Percentiles rank a stretch among this genome's conserved stretches.
Conservation (phyloP, 2,888 invertebrate species). For the Drosophila acutilabella region DNA sequence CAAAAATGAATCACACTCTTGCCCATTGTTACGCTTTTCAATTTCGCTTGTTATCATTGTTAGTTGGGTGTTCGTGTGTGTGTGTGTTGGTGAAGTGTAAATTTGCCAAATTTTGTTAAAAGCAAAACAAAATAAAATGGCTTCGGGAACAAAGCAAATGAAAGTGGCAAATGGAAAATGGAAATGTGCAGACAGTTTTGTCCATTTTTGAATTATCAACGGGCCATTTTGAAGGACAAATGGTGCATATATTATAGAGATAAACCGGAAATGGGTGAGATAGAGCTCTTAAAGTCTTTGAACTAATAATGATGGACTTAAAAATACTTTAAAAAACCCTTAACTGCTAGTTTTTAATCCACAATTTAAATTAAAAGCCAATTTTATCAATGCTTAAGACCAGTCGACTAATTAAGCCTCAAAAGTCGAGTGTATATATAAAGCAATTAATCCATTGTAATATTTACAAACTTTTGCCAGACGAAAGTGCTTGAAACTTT, state of each 20-base stretch:
- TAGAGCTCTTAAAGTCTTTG: too few relatives aligned
- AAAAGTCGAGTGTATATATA: not conserved
- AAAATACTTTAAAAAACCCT: too few relatives aligned
- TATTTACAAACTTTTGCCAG: conserved; percentile 62
- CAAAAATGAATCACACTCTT: conserved; percentile 64
- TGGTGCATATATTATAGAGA: conserved; percentile 33
- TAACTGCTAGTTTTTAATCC: too few relatives aligned
- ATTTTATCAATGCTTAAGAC: not conserved
- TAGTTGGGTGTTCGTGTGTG: conserved; percentile 23
- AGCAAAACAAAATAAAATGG: conserved; percentile 54
- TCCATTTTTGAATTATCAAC: conserved; percentile 55
- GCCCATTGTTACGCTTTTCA: conserved; percentile 49
- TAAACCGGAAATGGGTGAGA: conserved; percentile 12
- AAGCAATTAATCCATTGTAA: conserved; percentile 38
- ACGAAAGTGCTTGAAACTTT: conserved; percentile 75
- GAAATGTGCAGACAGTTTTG: conserved; percentile 47
- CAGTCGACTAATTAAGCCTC: conserved; percentile 27
- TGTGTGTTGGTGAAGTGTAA: conserved; percentile 67
- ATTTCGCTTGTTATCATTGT: conserved; percentile 28
- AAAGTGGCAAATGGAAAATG: conserved; percentile 8
- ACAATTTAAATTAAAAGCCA: too few relatives aligned
- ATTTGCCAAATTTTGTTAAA: conserved; percentile 81
- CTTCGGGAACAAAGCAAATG: conserved; percentile 14
- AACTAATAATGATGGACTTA: too few relatives aligned
- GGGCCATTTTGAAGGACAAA: conserved; percentile 52